Evolutionary conservation across 2,888 invertebrate genomes (phyloP).

Genomic region (Cerastis rubricosa): DNA sequence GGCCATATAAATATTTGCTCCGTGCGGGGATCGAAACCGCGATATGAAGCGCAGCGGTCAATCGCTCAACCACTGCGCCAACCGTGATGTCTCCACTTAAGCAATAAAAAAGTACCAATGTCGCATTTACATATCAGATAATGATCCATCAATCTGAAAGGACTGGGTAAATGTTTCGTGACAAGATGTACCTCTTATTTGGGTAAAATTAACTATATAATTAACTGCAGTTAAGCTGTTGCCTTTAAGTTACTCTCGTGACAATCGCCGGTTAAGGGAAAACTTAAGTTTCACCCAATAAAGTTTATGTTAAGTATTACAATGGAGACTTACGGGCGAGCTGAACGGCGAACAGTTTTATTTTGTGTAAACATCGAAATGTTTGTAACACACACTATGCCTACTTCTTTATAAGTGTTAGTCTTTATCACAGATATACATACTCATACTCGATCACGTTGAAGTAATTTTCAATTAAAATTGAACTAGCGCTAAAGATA

Average conservation of each 20-base stretch:
- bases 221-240: slow-evolving; percentile 62
- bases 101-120: slow-evolving; percentile 20
- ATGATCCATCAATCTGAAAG: slow-evolving; percentile 48
- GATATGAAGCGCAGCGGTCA: too few relatives aligned
- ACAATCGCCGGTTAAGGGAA: slow-evolving; percentile 63
- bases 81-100: neutral
- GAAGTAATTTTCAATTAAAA: neutral
- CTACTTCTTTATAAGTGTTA: neutral
- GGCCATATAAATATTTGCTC: too few relatives aligned
- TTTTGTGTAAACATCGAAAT: neutral
- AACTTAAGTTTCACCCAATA: slow-evolving; percentile 66
- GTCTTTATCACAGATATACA: neutral
- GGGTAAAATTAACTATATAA: slow-evolving; percentile 59
- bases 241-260: slow-evolving; percentile 59
- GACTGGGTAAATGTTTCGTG: slow-evolving; percentile 38
- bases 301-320: slow-evolving; percentile 57
- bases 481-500: neutral
- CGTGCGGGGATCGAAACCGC: too few relatives aligned
- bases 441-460: neutral
- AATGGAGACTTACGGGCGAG: slow-evolving; percentile 32
- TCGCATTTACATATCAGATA: slow-evolving; percentile 31
- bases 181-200: slow-evolving; percentile 55
- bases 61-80: too few relatives aligned
- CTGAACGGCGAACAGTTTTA: neutral
- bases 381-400: neutral